Evolutionary conservation across 2,113 vertebrate species (phyloP), one percentile per base, ranked within the genome.

Genomic region (Anolis carolinensis): DNA sequence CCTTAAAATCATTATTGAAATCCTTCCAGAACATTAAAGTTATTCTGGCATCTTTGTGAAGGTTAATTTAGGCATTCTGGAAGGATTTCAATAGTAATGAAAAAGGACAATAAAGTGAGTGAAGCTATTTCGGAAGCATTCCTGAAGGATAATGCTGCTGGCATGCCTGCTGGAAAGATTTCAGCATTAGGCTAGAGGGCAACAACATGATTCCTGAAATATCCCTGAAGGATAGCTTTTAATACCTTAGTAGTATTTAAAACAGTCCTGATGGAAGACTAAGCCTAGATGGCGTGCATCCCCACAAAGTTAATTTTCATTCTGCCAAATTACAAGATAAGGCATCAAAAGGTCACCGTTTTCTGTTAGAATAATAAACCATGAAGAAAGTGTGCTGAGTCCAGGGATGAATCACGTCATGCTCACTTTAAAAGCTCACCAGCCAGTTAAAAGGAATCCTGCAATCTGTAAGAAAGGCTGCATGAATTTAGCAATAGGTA

Each of bases 21-120:
- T 85, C 88, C 83, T 95, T 93, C 92, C 93, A 95, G 93, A 91
- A 93, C 79, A 81, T 91, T 89, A 90, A 90, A 94, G 86, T 82
- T 95, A 91, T 91, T 88, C 92, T 94, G 94, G 93, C 94, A 92
- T 92, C 87, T 93, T 50, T 23, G 84, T 95, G 94, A 96, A 95
- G 94, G 93, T 95, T 94, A 95, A 88, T 89, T 93, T 92, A 48
- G 90, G 91, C 89, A 90, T 94, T 93, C 95, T 95, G 93, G 93
- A 94, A 96, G 95, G 95, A 94, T 95, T 95, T 96, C 95, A 95
- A 89, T 92, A 90, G 93, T 79, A 93, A 93, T 68, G 93, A 93
- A 95, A 86, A 94, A 93, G 93, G 91, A 94, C 70, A 63, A 83
- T 91, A 90, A 91, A 96, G 92, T 87, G 85, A 92, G 86, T 87